Percentiles rank a stretch among this genome's conserved stretches.
phyloP scores from a whole-genome alignment of 2,797 vertebrate genomes.

The Thripadectes ignobilis region DNA sequence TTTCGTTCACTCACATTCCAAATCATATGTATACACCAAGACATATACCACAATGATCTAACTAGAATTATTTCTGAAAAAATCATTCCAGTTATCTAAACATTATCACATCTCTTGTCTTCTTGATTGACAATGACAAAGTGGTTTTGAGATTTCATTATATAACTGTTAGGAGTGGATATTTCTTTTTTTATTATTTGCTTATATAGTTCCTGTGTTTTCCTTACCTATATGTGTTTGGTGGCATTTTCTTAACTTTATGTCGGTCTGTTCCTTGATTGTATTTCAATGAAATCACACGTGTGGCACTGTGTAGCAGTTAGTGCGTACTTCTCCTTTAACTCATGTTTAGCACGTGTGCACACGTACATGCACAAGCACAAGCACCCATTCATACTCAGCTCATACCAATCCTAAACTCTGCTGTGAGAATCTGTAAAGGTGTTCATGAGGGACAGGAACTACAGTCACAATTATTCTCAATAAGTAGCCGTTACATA shows the following conservation, averaged over 20 bases:
- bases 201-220: background rate
- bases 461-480: background rate
- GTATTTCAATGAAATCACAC: background rate
- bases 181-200: background rate
- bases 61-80: background rate
- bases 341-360: background rate
- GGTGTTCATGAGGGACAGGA: background rate
- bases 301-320: background rate
- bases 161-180: background rate
- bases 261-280: background rate
- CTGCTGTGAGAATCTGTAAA: background rate
- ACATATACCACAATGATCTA: background rate
- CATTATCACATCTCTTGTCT: background rate
- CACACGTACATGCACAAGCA: background rate
- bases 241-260: background rate
- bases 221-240: background rate
- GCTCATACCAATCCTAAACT: background rate
- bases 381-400: fast-evolving
- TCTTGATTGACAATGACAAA: background rate
- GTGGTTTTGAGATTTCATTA: background rate
- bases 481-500: background rate
- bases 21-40: background rate
- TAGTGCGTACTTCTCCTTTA: background rate
- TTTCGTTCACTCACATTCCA: background rate
- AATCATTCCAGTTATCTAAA: background rate